These are phyloP conservation scores for Gambusia holbrooki DNA, from an alignment of 2,113 vertebrate species.

Conservation along the genomic window DNA sequence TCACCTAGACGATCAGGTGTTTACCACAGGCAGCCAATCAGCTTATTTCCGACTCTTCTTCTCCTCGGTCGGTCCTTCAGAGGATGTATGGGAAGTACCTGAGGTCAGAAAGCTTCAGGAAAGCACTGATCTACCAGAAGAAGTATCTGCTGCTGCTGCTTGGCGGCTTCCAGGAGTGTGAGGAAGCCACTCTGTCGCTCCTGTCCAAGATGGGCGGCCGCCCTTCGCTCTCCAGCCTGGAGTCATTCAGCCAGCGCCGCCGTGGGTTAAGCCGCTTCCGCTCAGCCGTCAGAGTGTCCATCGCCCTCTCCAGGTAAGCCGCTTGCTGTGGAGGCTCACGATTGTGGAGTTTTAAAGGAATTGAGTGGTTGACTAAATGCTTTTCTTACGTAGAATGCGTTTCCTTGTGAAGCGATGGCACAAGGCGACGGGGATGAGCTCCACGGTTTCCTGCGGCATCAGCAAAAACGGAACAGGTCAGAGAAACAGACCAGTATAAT, in stretches of 20 bases:
- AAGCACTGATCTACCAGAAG: slow-evolving; percentile 98
- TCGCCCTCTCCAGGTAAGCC: slow-evolving; percentile 91
- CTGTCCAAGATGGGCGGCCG: slow-evolving; percentile 90
- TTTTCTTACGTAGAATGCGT: slow-evolving; percentile 86
- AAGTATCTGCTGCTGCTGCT: slow-evolving; percentile 94
- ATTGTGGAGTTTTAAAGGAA: background rate
- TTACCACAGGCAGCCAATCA: background rate
- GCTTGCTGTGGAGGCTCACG: background rate
- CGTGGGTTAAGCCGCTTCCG: slow-evolving; percentile 89
- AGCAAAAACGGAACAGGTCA: slow-evolving; percentile 86
- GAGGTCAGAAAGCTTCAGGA: slow-evolving; percentile 94
- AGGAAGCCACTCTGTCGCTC: slow-evolving; percentile 90
- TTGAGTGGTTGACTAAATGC: background rate
- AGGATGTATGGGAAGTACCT: slow-evolving; percentile 94
- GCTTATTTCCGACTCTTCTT: background rate
- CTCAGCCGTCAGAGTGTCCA: slow-evolving; percentile 88
- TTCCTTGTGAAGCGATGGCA: slow-evolving; percentile 95
- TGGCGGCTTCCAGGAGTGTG: slow-evolving; percentile 96
- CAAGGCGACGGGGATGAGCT: slow-evolving; percentile 82
- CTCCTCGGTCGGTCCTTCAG: slow-evolving; percentile 65
- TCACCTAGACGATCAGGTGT: background rate
- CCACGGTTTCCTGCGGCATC: slow-evolving; percentile 53
- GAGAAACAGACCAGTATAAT: slow-evolving; percentile 73
- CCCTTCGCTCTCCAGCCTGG: slow-evolving; percentile 78
- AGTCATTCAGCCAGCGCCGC: slow-evolving; percentile 78